Conservation (phyloP, 2,797 vertebrate species). For the Meda fulgida region DNA sequence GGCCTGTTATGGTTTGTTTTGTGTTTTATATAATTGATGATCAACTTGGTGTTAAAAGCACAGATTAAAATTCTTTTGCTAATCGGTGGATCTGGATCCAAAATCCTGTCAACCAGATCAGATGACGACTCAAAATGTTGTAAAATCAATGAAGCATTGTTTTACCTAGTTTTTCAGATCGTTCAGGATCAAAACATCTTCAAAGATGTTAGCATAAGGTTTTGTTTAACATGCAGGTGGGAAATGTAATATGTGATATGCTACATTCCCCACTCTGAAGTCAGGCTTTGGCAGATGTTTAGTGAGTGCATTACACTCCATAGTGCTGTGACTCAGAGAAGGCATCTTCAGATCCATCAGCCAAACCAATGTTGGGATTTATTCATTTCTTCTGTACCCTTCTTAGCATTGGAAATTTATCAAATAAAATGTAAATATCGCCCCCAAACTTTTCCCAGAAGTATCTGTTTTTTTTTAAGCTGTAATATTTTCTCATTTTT, state of each 20-base stretch:
- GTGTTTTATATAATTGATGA: neutral
- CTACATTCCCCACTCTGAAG: constrained; percentile 23
- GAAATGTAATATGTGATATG: neutral
- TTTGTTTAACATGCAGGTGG: constrained; percentile 42
- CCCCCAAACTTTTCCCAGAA: neutral
- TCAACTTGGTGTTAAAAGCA: neutral
- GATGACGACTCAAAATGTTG: neutral
- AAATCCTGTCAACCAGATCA: neutral
- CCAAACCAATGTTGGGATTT: constrained; percentile 17
- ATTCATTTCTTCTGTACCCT: constrained; percentile 5
- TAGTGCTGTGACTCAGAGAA: constrained; percentile 6
- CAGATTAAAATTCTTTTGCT: neutral
- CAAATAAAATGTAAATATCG: neutral
- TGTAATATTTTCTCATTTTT: constrained; percentile 17
- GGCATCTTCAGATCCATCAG: constrained; percentile 17
- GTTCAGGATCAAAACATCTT: constrained; percentile 23
- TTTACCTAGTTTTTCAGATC: neutral
- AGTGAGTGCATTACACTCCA: constrained; percentile 1
- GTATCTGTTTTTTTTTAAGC: neutral
- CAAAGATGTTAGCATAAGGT: constrained; percentile 29
- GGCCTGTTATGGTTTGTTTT: neutral
- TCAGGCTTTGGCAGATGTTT: neutral
- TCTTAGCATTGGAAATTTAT: neutral
- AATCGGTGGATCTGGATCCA: neutral
- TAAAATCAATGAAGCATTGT: neutral